Evolutionary conservation across 2,888 invertebrate genomes (phyloP).

Genomic region (Slavum lentiscoides): DNA sequence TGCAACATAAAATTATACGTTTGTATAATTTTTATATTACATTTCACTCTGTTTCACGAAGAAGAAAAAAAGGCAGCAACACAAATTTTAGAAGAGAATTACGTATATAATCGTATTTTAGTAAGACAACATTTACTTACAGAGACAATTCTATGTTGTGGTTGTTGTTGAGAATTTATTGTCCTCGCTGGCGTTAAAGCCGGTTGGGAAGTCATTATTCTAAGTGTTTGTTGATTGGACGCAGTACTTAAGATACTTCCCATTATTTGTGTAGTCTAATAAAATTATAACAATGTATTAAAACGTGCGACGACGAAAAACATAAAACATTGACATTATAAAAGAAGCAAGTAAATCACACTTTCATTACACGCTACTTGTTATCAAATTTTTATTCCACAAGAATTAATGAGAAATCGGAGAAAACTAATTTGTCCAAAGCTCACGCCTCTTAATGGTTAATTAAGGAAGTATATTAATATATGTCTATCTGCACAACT

Average conservation of each 20-base stretch:
- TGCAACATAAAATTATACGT: constrained; percentile 67
- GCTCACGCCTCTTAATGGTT: too few relatives aligned
- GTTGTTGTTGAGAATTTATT: constrained; percentile 42
- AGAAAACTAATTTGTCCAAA: too few relatives aligned
- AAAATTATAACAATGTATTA: constrained; percentile 13
- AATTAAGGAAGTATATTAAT: too few relatives aligned
- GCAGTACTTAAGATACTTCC: constrained; percentile 43
- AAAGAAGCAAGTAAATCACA: too few relatives aligned
- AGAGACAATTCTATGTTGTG: constrained; percentile 50
- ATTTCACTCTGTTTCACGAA: neutral
- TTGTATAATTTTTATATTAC: neutral
- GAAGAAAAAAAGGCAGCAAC: neutral
- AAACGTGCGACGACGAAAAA: neutral
- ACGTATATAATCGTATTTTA: too few relatives aligned
- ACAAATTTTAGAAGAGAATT: neutral
- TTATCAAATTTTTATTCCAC: too few relatives aligned
- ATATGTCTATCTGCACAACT: too few relatives aligned
- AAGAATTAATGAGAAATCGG: too few relatives aligned
- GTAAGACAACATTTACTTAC: constrained; percentile 19
- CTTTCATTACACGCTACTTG: too few relatives aligned
- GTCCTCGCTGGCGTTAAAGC: constrained; percentile 40
- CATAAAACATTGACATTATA: neutral
- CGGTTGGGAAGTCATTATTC: constrained; percentile 50
- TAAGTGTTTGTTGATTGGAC: constrained; percentile 44
- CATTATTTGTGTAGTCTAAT: constrained; percentile 48